These are phyloP conservation scores for Fundulus diaphanus DNA, from an alignment of 2,797 vertebrate species.

Conservation along the genomic window DNA sequence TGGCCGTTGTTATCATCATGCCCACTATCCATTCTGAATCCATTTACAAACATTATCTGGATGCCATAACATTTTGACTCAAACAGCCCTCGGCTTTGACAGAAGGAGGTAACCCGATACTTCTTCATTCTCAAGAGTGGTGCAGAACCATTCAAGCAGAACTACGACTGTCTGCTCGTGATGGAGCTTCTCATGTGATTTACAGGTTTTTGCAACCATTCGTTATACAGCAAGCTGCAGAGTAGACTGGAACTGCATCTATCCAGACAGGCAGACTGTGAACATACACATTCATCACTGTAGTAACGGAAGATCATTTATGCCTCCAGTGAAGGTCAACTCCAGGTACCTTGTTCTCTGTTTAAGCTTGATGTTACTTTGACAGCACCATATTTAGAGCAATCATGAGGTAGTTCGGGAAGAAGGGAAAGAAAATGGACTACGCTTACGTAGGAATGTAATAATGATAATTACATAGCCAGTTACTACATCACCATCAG, in stretches of 20 bases:
- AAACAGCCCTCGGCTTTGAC: constrained; percentile 21
- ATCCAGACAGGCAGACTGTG: constrained; percentile 31
- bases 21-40: constrained; percentile 11
- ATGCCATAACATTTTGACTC: constrained; percentile 15
- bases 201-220: constrained; percentile 42
- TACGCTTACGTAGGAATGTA: constrained; percentile 8
- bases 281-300: constrained; percentile 42
- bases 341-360: not conserved
- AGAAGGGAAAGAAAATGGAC: constrained; percentile 4
- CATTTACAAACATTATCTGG: constrained; percentile 22
- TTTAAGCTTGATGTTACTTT: constrained; percentile 9
- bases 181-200: constrained; percentile 47
- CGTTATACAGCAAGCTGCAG: constrained; percentile 38
- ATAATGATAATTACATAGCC: constrained; percentile 26
- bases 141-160: constrained; percentile 11
- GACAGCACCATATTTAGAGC: not conserved
- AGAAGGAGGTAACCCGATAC: constrained; percentile 8
- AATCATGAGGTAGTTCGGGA: constrained; percentile 12
- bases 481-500: constrained; percentile 39
- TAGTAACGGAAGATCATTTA: constrained; percentile 32
- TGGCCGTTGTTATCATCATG: constrained; percentile 6
- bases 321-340: constrained; percentile 44
- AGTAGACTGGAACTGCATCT: constrained; percentile 33
- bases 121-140: constrained; percentile 33
- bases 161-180: constrained; percentile 19